Base-by-base conservation (phyloP, 2,888 invertebrate species). In the Chelonus formosanus region DNA sequence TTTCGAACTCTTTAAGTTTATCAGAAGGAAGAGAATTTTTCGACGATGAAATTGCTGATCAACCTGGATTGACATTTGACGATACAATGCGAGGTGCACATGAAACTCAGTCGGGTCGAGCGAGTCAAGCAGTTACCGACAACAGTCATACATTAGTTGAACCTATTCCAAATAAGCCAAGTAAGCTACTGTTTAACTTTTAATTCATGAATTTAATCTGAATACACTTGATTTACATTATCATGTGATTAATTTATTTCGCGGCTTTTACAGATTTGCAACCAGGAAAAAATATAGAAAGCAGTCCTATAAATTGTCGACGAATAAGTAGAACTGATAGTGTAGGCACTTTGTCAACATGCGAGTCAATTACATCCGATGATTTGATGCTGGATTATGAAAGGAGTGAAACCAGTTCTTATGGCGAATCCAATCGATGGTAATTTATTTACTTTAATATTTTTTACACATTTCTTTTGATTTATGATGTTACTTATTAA, bases 1-100 rank as follows among this genome's bases (percentile, higher is more conserved):
- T 85, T 2, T 92, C 93, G 0, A 91, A 91, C 65, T 93, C 93
- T 0, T 84, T 93, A 0, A 93, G 93, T 0, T 85, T 94, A n/a
- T 93, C 93, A 0, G 93, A 94, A 72, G 92, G 92, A 20, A 87
- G 91, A 70, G 93, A 94, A 81, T 94, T 90, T 84, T 89, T 95
- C 69, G 95, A 96, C 77, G 95, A 96, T 76, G 95, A 96, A 84
- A 95, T 96, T 68, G 93, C 93, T 50, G 95, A 96, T 85, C 95
- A 96, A 79, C 95, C 95, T 7, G 94, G 91, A 1, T 82, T 96
- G 70, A 87, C 93, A 8, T 93, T 94, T 77, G 90, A 91, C 79
- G 91, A 91, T 83, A 87, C 89, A 77, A 69, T 81, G 43, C 79
- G 78, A 44, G 71, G 69, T 40, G 68, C 58, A 3, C 55, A 70